Conservation (phyloP, 2,113 vertebrate species). For the Cyprinodon brontotheroides region DNA sequence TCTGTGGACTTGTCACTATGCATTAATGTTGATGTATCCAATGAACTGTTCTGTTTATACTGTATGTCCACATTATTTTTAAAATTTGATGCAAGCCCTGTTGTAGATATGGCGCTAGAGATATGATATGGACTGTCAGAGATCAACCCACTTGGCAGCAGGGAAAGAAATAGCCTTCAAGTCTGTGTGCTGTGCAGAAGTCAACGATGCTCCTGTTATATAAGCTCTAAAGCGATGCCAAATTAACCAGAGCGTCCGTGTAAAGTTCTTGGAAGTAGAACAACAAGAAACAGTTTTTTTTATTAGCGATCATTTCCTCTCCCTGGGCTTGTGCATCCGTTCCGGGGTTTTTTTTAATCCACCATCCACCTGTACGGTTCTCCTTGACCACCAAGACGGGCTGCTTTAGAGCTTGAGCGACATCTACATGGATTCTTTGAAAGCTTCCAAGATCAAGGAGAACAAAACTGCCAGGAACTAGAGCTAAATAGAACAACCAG, state of each 20-base stretch:
- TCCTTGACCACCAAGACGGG: slow-evolving; percentile 32
- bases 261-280: slow-evolving; percentile 44
- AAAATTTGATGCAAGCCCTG: not conserved
- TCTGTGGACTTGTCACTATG: not conserved
- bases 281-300: slow-evolving; percentile 49
- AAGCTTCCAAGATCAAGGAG: slow-evolving; percentile 31
- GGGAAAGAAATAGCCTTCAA: slow-evolving; percentile 7
- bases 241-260: slow-evolving; percentile 27
- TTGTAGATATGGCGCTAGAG: not conserved
- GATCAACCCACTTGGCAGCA: slow-evolving; percentile 25
- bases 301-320: slow-evolving; percentile 61
- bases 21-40: not conserved
- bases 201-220: slow-evolving; percentile 54
- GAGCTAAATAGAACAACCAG: slow-evolving; percentile 15
- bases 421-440: slow-evolving; percentile 36
- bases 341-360: not conserved
- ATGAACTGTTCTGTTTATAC: not conserved
- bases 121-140: not conserved
- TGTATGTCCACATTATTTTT: not conserved
- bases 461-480: slow-evolving; percentile 61
- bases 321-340: slow-evolving; percentile 11
- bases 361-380: slow-evolving; percentile 49
- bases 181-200: slow-evolving; percentile 25
- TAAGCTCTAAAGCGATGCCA: slow-evolving; percentile 50
- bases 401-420: slow-evolving; percentile 44